These are phyloP conservation scores for Albula goreensis DNA, from an alignment of 2,113 vertebrate species.

Conservation along the genomic window DNA sequence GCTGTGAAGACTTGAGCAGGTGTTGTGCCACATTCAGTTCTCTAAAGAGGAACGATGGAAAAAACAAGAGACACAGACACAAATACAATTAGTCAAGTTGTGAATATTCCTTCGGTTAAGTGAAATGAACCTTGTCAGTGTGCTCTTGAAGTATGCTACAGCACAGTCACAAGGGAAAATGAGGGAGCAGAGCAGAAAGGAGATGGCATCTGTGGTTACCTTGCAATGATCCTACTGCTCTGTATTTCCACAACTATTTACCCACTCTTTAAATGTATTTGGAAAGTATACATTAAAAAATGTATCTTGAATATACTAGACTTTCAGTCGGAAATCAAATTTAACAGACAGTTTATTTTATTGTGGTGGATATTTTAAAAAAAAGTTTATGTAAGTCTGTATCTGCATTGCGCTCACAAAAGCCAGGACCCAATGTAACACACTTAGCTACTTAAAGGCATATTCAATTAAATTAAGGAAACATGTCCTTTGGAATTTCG, in stretches of 20 bases:
- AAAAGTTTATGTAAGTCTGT: background rate
- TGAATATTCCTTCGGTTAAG: background rate
- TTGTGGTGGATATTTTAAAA: background rate
- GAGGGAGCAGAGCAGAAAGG: background rate
- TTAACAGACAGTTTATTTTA: background rate
- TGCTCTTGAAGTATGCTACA: background rate
- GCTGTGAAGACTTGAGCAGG: background rate
- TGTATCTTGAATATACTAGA: too few relatives aligned
- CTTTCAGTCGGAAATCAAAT: too few relatives aligned
- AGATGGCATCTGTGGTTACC: background rate
- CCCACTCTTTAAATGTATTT: background rate
- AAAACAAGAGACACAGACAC: background rate
- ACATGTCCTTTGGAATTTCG: too few relatives aligned
- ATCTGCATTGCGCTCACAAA: background rate
- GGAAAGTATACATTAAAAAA: background rate
- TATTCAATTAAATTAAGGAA: too few relatives aligned
- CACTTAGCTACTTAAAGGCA: too few relatives aligned
- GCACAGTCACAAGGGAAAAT: background rate
- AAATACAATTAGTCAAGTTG: background rate
- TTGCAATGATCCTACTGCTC: background rate
- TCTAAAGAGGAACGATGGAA: background rate
- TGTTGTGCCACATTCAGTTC: slow-evolving; percentile 3
- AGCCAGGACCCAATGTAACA: too few relatives aligned
- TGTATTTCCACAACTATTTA: background rate
- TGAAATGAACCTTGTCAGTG: background rate